These are phyloP conservation scores for Toxotes jaculatrix DNA, from an alignment of 2,113 vertebrate genomes.

Conservation along the genomic window DNA sequence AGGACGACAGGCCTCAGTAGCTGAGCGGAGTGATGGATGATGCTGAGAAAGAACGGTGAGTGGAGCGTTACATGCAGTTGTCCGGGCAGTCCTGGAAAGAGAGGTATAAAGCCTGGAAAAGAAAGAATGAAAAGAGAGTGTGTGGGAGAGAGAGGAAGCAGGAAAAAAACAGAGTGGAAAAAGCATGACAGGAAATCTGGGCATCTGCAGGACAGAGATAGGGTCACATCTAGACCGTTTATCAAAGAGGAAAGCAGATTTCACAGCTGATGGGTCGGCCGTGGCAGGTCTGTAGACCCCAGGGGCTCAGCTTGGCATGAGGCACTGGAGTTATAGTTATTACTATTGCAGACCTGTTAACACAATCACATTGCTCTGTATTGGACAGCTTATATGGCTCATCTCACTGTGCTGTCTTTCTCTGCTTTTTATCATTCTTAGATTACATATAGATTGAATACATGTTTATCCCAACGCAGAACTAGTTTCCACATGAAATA, in stretches of 20 bases:
- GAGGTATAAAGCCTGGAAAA: conserved; percentile 61
- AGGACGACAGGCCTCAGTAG: conserved; percentile 65
- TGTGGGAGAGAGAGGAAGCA: conserved; percentile 25
- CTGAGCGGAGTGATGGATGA: conserved; percentile 72
- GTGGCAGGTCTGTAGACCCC: conserved; percentile 73
- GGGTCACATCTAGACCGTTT: conserved; percentile 83
- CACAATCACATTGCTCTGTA: conserved; percentile 62
- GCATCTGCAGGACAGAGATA: conserved; percentile 85
- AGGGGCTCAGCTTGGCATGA: conserved; percentile 73
- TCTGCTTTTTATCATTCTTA: conserved; percentile 31
- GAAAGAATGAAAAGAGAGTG: conserved; percentile 53
- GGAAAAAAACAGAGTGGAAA: conserved; percentile 65
- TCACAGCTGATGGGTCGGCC: conserved; percentile 83
- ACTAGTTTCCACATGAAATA: not conserved
- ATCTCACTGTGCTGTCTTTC: conserved; percentile 17
- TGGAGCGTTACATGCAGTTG: conserved; percentile 67
- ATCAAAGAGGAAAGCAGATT: conserved; percentile 85
- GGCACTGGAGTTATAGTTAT: conserved; percentile 70
- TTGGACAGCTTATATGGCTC: conserved; percentile 32
- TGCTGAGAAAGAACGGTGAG: conserved; percentile 61
- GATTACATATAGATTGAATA: conserved; percentile 13
- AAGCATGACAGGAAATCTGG: conserved; percentile 83
- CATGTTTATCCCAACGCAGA: conserved; percentile 30
- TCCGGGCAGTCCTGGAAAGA: conserved; percentile 68
- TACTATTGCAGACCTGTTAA: conserved; percentile 76